These are phyloP conservation scores for Upupa epops DNA, from an alignment of 2,113 vertebrate species.

Conservation along the genomic window DNA sequence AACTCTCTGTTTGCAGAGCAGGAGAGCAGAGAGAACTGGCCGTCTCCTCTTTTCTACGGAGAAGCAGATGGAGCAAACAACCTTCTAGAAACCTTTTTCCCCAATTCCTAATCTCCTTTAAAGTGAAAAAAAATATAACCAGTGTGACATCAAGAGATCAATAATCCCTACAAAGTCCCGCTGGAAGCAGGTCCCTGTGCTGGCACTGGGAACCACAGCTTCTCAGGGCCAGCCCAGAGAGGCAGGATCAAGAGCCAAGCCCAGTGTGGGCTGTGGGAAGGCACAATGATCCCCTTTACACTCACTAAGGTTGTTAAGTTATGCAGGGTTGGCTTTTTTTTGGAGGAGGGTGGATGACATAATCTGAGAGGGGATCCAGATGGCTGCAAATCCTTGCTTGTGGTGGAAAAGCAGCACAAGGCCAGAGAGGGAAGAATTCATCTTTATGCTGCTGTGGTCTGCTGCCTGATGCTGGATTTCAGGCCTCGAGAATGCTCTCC, in stretches of 20 bases:
- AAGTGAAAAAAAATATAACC: background rate
- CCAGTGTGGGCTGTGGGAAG: background rate
- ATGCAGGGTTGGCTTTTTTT: background rate
- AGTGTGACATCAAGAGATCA: background rate
- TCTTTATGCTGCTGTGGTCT: constrained; percentile 23
- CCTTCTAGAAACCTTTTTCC: background rate
- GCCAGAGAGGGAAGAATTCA: constrained; percentile 48
- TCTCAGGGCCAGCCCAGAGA: background rate
- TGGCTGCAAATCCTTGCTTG: constrained; percentile 16
- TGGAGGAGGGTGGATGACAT: background rate
- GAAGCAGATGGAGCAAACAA: background rate
- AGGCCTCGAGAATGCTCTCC: background rate
- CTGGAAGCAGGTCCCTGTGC: background rate
- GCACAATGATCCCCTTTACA: background rate
- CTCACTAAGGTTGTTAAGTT: constrained; percentile 51
- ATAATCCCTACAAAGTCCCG: background rate
- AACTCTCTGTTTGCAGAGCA: background rate
- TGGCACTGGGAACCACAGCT: background rate
- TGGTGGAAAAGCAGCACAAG: constrained; percentile 44
- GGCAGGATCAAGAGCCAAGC: background rate
- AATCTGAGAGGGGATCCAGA: constrained; percentile 54
- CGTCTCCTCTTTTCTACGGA: background rate
- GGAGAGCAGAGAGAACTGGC: background rate
- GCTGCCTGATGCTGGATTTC: background rate
- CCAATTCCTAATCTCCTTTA: background rate